Percentiles rank a stretch among this genome's conserved stretches.
Evolutionary conservation across 2,888 invertebrate genomes (phyloP).

Genomic region (Nomada hirtipes): DNA sequence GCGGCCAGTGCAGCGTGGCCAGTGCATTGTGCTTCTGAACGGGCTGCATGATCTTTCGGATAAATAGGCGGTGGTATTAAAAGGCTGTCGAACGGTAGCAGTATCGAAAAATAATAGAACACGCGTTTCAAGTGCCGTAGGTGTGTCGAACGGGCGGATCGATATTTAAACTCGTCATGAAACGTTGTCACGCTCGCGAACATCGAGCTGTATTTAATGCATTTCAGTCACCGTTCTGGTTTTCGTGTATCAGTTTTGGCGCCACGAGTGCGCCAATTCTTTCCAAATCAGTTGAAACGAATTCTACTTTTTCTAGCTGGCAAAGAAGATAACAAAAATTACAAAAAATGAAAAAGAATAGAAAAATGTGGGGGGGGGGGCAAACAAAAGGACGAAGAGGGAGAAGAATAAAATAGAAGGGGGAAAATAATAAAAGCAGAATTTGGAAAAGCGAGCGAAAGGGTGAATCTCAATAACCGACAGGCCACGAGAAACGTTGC

Average conservation of each 20-base stretch:
- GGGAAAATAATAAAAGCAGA: constrained; percentile 17
- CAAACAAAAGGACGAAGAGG: not conserved
- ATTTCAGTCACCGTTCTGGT: constrained; percentile 30
- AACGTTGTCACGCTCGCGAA: not conserved
- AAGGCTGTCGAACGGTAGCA: not conserved
- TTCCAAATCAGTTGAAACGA: constrained; percentile 30
- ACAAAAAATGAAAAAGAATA: not conserved
- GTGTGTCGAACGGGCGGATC: not conserved
- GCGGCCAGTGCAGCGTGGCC: not conserved
- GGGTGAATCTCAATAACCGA: constrained; percentile 62
- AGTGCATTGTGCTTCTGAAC: not conserved
- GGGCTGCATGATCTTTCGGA: not conserved
- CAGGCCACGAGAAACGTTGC: constrained; percentile 40
- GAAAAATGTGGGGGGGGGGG: not conserved
- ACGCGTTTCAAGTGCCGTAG: not conserved
- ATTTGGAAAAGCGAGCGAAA: constrained; percentile 8
- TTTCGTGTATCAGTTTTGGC: not conserved
- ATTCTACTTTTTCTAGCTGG: constrained; percentile 37
- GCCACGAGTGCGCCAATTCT: not conserved
- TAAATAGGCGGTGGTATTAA: constrained; percentile 17
- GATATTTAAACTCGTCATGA: constrained; percentile 20
- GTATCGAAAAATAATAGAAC: constrained; percentile 16
- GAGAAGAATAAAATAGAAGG: not conserved
- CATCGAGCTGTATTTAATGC: constrained; percentile 35
- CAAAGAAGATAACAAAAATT: too few relatives aligned